Conservation (phyloP, 2,888 invertebrate species). For the Tetranychus truncatus region DNA sequence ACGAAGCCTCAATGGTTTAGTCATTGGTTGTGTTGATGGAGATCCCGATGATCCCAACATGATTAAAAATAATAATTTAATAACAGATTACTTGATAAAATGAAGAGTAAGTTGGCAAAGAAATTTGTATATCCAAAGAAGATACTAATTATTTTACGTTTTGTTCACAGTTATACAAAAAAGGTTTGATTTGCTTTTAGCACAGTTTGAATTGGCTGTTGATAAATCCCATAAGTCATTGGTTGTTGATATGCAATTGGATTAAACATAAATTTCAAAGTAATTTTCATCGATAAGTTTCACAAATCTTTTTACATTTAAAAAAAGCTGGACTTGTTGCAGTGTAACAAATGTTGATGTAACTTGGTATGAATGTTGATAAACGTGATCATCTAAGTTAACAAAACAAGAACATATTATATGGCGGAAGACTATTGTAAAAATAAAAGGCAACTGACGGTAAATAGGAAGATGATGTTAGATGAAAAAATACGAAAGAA, state of each 20-base stretch:
- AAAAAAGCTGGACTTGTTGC: no score
- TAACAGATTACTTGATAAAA: not conserved
- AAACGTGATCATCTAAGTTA: no score
- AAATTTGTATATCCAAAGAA: no score
- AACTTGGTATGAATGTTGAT: no score
- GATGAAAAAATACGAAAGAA: not conserved
- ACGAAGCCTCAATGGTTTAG: slow-evolving; percentile 8
- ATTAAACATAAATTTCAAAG: not conserved
- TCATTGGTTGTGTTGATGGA: not conserved
- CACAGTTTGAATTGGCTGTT: not conserved
- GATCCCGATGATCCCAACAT: not conserved
- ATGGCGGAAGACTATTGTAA: no score
- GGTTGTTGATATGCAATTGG: not conserved
- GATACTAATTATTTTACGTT: not conserved
- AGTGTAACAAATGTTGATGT: no score
- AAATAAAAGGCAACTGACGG: no score
- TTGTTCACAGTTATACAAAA: not conserved
- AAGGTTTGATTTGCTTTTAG: not conserved
- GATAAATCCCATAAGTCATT: not conserved
- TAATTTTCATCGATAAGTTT: no score
- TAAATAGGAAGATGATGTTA: not conserved
- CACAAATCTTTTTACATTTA: no score
- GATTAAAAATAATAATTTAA: not conserved
- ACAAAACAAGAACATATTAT: no score
- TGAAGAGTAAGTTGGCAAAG: not conserved